Evolutionary conservation across 2,888 invertebrate genomes (phyloP), one percentile per base, ranked within the genome.

Genomic region (Catocala fraxini): DNA sequence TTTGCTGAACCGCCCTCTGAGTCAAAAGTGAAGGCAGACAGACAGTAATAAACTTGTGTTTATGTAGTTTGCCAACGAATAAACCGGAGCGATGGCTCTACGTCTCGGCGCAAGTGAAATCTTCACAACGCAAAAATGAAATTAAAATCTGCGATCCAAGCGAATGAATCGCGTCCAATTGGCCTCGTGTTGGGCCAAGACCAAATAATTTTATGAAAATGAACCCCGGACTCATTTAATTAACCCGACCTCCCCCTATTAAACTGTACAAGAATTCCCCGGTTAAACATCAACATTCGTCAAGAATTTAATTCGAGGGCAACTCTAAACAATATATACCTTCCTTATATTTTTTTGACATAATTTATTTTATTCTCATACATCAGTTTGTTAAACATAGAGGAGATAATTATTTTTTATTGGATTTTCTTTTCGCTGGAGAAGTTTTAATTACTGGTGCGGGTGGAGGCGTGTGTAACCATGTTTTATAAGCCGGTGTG

Each of bases 161-260:
- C 75, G 81, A 86, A 88, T 84, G 89, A 89, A 89, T 89, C 80
- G 88, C 83, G 74, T 79, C 77, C 84, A 87, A 87, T 89, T 84
- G 84, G 86, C 77, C 83, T 86, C 80, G 83, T 81, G 85, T 86
- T 85, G 86, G 85, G 79, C 84, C 77, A 86, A 89, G 88, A 91
- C 92, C 92, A 91, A 93, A 93, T 92, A 91, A 93, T 93, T 93
- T 89, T 89, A 90, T 87, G 90, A 92, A 93, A 94, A 91, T 91
- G 88, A 90, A 91, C 88, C 89, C 89, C 79, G 81, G 81, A 87
- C 86, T 88, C 90, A 91, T 93, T 94, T 92, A 93, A 93, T 94
- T 93, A 93, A 92, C 92, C 89, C 89, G 70, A 87, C 86, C 89
- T 88, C 89, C 91, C 86, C 89, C 87, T 83, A 86, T 89, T 88